phyloP scores from a whole-genome alignment of 92 coral and sea anemone genomes.

The Palythoa heliodiscus region DNA sequence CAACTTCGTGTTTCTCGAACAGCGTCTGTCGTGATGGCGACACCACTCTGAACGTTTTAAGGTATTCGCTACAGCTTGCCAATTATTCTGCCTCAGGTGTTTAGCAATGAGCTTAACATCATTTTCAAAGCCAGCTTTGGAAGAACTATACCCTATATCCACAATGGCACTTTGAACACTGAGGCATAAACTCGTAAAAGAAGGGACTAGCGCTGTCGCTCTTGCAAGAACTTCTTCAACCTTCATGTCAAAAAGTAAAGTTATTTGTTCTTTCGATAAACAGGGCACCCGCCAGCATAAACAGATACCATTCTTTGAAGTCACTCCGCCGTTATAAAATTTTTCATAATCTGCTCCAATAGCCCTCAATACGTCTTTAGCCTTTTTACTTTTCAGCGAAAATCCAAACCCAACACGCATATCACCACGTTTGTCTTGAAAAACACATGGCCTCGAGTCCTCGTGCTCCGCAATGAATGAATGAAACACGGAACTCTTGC shows the following conservation, averaged over 20 bases:
- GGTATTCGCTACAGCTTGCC: conserved; percentile 8
- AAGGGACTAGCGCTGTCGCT: conserved; percentile 8
- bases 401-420: conserved; percentile 11
- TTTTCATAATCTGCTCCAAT: conserved; percentile 11
- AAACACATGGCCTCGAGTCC: conserved; percentile 32
- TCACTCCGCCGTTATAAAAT: neutral
- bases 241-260: conserved; percentile 27
- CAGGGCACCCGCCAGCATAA: conserved; percentile 31
- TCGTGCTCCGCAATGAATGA: conserved; percentile 45
- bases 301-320: conserved; percentile 18
- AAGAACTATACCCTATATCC: conserved; percentile 23
- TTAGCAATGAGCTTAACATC: conserved; percentile 10
- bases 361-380: conserved; percentile 11
- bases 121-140: neutral
- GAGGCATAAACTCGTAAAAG: conserved; percentile 28
- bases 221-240: conserved; percentile 12
- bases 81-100: neutral
- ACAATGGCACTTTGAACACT: conserved; percentile 17
- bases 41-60: conserved; percentile 7
- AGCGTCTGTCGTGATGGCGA: conserved; percentile 22
- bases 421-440: conserved; percentile 14
- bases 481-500: neutral
- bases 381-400: conserved; percentile 14
- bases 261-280: conserved; percentile 34
- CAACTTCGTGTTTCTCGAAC: conserved; percentile 25